Conservation (phyloP, 2,113 vertebrate species). For the Oryzias curvinotus region DNA sequence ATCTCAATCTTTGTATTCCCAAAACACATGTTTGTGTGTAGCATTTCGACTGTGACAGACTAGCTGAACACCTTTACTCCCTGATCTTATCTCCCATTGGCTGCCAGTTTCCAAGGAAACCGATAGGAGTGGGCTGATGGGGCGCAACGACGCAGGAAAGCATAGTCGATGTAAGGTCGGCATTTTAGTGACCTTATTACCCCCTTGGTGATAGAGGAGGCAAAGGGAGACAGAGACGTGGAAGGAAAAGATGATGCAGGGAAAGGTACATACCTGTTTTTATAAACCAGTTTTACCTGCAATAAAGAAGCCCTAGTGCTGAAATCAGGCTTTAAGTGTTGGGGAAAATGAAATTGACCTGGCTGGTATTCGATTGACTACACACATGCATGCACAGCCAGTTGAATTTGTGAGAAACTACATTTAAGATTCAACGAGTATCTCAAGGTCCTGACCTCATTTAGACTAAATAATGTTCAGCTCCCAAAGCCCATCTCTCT, state of each 20-base stretch:
- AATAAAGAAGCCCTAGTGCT: conserved; percentile 31
- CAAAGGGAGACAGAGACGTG: conserved; percentile 3
- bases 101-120: conserved; percentile 61
- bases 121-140: conserved; percentile 45
- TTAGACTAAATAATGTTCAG: conserved; percentile 73
- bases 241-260: background rate
- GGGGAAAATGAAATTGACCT: conserved; percentile 41
- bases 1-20: too few relatives aligned
- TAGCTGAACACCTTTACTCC: conserved; percentile 42
- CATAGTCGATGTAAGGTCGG: conserved; percentile 41
- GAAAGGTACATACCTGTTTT: conserved; percentile 2
- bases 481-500: conserved; percentile 60
- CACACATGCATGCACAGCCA: conserved; percentile 17
- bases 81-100: conserved; percentile 46
- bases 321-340: conserved; percentile 33
- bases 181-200: conserved; percentile 47
- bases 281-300: conserved; percentile 7
- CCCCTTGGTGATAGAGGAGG: conserved; percentile 9
- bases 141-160: conserved; percentile 42
- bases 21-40: conserved; percentile 3
- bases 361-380: conserved; percentile 48
- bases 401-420: conserved; percentile 36
- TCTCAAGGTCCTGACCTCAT: conserved; percentile 76
- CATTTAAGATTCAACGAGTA: conserved; percentile 72
- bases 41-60: conserved; percentile 35